phyloP scores from a whole-genome alignment of 1,140 invertebrate species.

The Atta texana region DNA sequence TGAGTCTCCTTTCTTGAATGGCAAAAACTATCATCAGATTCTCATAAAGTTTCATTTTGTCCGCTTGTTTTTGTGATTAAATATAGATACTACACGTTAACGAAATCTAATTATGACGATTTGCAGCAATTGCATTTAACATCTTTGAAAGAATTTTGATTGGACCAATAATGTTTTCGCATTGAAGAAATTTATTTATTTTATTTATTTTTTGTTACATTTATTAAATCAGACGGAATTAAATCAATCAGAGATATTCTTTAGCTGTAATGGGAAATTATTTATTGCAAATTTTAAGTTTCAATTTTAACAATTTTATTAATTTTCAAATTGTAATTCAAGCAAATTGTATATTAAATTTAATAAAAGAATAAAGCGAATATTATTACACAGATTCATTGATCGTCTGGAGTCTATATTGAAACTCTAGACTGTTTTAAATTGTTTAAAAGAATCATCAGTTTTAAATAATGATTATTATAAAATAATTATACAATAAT shows the following conservation, averaged over 20 bases:
- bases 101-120: background rate
- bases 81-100: constrained; percentile 33
- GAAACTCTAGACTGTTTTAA: too few species aligned
- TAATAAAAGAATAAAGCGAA: background rate
- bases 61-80: constrained; percentile 7
- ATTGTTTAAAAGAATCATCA: too few species aligned
- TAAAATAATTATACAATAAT: too few species aligned
- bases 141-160: background rate
- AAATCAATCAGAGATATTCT: background rate
- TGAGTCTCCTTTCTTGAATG: constrained; percentile 31
- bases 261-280: background rate
- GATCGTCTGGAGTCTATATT: too few species aligned
- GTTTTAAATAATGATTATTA: too few species aligned
- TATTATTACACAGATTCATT: too few species aligned
- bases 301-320: constrained; percentile 1
- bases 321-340: constrained; percentile 2
- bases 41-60: constrained; percentile 44
- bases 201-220: background rate
- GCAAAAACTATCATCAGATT: constrained; percentile 12
- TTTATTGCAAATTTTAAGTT: background rate
- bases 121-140: background rate
- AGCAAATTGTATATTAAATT: constrained; percentile 9
- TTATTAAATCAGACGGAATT: background rate
- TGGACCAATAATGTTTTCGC: background rate
- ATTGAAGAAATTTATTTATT: background rate